Conservation (phyloP, 1,140 invertebrate genomes). For the Callitettix versicolor region DNA sequence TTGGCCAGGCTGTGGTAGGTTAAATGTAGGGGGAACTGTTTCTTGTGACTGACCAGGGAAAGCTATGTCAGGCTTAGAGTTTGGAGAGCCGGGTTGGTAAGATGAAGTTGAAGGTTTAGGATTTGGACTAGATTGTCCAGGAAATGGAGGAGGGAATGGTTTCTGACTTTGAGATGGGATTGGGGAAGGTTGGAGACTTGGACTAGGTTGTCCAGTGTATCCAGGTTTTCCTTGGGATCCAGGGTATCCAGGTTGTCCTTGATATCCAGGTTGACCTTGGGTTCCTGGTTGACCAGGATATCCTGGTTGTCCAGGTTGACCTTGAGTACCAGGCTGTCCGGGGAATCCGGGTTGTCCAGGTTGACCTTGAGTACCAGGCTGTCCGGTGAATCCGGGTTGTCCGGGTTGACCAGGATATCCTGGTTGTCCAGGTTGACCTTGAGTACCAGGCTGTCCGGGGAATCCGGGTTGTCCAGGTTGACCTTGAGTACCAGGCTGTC, state of each 20-base stretch:
- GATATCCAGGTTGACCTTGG: no score
- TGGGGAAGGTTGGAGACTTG: slow-evolving; percentile 1
- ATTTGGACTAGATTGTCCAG: neutral
- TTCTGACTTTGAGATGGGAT: slow-evolving; percentile 1
- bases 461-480: neutral
- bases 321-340: slow-evolving; percentile 7
- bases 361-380: neutral
- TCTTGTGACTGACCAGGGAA: no score
- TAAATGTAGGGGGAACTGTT: no score
- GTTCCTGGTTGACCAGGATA: no score
- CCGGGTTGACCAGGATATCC: neutral
- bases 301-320: no score
- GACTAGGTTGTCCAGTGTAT: no score
- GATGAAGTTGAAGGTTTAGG: slow-evolving; percentile 11
- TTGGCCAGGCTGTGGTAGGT: slow-evolving; percentile 17
- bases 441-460: neutral
- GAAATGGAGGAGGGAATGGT: slow-evolving; percentile 12
- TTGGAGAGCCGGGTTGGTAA: slow-evolving; percentile 20
- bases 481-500: neutral
- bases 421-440: neutral
- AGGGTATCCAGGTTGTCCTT: no score
- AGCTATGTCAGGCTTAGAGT: no score
- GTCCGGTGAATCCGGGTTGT: neutral
- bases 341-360: slow-evolving; percentile 15
- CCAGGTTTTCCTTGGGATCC: neutral